phyloP scores from a whole-genome alignment of 2,888 invertebrate species.

The Drosophila longiperda region DNA sequence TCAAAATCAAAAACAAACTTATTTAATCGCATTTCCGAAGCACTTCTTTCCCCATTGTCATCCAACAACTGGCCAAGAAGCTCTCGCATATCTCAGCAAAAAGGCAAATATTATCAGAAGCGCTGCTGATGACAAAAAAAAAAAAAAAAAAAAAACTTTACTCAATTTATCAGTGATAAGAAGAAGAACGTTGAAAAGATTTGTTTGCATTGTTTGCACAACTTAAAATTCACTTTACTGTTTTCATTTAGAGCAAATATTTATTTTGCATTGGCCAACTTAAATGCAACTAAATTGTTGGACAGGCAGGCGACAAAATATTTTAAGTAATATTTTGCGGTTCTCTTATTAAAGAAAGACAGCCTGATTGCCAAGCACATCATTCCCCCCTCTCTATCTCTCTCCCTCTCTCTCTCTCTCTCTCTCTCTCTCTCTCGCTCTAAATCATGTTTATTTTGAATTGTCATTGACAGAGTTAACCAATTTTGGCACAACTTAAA shows the following conservation, averaged over 20 bases:
- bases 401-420: not conserved
- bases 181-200: conserved; percentile 30
- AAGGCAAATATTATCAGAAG: conserved; percentile 65
- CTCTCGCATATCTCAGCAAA: conserved; percentile 13
- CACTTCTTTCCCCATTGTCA: not conserved
- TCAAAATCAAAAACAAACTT: conserved; percentile 30
- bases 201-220: conserved; percentile 73
- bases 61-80: not conserved
- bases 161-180: conserved; percentile 27
- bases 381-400: not conserved
- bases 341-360: conserved; percentile 7
- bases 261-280: conserved; percentile 42
- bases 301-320: conserved; percentile 18
- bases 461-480: conserved; percentile 28
- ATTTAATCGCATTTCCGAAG: conserved; percentile 25
- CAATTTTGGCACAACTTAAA: conserved; percentile 23
- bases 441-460: conserved; percentile 18
- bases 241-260: conserved; percentile 69
- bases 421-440: not conserved
- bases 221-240: conserved; percentile 77
- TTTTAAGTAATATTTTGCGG: not conserved
- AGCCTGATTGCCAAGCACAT: conserved; percentile 9
- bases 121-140: conserved; percentile 32
- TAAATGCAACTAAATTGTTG: conserved; percentile 10
- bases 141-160: conserved; percentile 3